Evolutionary conservation across 2,113 vertebrate genomes (phyloP), one percentile per base, ranked within the genome.

Genomic region (Clarias batrachus): DNA sequence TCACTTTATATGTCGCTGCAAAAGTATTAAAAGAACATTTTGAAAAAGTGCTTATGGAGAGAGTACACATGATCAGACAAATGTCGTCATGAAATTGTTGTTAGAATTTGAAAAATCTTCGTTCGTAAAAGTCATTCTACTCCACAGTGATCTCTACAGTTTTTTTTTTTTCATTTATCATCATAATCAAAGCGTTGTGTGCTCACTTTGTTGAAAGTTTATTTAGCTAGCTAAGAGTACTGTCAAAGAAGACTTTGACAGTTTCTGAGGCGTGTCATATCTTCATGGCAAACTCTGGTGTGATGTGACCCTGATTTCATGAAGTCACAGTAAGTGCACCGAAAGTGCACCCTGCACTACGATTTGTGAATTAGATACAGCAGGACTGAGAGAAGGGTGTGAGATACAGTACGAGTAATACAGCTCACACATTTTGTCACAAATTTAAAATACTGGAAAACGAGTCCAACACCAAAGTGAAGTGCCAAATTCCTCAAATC

Each of bases 1-100:
- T 83, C 0, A 25, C 11, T 79, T 88, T 91, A 76, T 93, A 95
- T 1, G 91, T 87, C 13, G 94, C 95, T 95, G 62, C 14, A 79
- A 74, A 88, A 19, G 52, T 16, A 1, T 48, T 48, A 48, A 48
- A 48, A 56, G 6, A 19, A 74, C 56, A 8, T 21, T 30, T 74
- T 63, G 1, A 12, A 63, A 48, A 74, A 37, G 33, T 21, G 30
- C 12, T 27, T 25, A 65, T n/a, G 14, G 27, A 27, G 63, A 65
- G 4, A n/a, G 63, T 27, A 27, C 25, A n/a, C 11, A 27, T 27
- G 1, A 30, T 68, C 27, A 6, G 27, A 27, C n/a, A 27, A 66
- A 66, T 27, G 65, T 27, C 11, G 37, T 33, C 14, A 70, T 17
- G 68, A 37, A 70, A 37, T 33, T 71, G 30, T 37, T 27, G 4